Conservation (phyloP, 2,888 invertebrate genomes). For the Sabatieria punctata region DNA sequence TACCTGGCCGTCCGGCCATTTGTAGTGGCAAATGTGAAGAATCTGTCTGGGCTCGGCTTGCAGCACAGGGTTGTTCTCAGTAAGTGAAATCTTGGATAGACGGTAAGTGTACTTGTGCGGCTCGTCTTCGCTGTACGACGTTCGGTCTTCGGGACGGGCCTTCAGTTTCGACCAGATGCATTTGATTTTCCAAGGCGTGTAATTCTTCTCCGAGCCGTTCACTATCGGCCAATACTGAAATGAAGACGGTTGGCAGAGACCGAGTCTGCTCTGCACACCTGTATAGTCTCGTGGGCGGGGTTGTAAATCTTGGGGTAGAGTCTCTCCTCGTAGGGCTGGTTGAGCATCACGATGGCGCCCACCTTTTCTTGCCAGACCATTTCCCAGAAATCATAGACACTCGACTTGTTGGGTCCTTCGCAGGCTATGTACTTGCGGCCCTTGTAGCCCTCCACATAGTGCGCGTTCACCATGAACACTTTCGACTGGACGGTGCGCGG, state of each 20-base stretch:
- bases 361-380: too few species aligned
- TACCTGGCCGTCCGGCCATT: neutral
- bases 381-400: conserved; percentile 12
- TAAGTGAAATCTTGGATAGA: neutral
- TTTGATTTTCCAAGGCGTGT: neutral
- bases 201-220: neutral
- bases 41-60: neutral
- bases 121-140: too few species aligned
- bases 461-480: conserved; percentile 12
- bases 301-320: neutral
- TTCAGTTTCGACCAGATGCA: neutral
- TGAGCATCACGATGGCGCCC: too few species aligned
- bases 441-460: conserved; percentile 9
- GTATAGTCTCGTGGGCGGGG: neutral
- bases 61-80: neutral
- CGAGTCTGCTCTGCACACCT: too few species aligned
- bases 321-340: neutral
- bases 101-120: too few species aligned
- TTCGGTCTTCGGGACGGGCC: neutral
- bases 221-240: neutral
- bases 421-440: conserved; percentile 10
- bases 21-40: conserved; percentile 1
- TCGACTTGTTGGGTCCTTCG: conserved; percentile 12
- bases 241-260: too few species aligned
- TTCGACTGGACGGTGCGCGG: too few species aligned